Evolutionary conservation across 2,113 vertebrate genomes (phyloP), one percentile per base, ranked within the genome.

Genomic region (Chaetops frenatus): DNA sequence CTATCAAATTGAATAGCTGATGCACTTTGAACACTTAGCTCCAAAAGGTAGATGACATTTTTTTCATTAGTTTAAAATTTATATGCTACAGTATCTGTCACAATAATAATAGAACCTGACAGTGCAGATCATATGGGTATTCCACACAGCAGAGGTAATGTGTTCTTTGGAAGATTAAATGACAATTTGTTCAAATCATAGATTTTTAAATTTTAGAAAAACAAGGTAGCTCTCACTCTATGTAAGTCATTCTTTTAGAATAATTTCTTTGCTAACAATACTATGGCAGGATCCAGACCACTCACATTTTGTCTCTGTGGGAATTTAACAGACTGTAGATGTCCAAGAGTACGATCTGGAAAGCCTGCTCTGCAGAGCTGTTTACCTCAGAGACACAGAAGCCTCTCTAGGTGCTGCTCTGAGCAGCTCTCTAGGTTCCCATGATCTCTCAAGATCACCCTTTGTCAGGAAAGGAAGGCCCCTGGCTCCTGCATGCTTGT

Each of bases 61-160:
- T 96, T 98, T 98, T 98, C 97, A 98, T 98, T 97, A 98, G 95
- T 97, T 98, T 97, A 97, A 97, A 97, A 97, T 97, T 97, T 97
- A 97, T 97, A 95, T 95, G 93, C 95, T 94, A 67, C 95, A 69
- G 56, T 95, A 97, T 97, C 97, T 98, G 98, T 97, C 97, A 98
- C 93, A 98, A 98, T 97, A 98, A 98, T 97, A 98, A 98, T 98
- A 98, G 97, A 97, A 97, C 90, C 94, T 98, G 98, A 97, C 98
- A 98, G 93, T 97, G 91, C 86, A 96, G 97, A 97, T 98, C 97
- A 97, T 97, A 90, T 87, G 86, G 94, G 92, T 94, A 97, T 97
- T 98, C 95, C 50, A 7, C 44, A 36, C 76, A 81, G 92, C 73
- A 97, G 84, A 97, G 82, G 86, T 97, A 97, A 97, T 94, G 54